These are phyloP conservation scores for cattle (Bos taurus) DNA, from an alignment of 2,113 vertebrate species.

Conservation along the genomic window ARS-UCD2.0 NC_037328.1:126382501-126383000, in stretches of 20 bases:
- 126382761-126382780: background rate
- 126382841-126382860: background rate
- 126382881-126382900: background rate
- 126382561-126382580: slow-evolving; percentile 89
- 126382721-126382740: background rate
- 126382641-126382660: slow-evolving; percentile 74
- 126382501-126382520: background rate
- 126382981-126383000: background rate
- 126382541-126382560: background rate
- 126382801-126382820: background rate
- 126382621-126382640: slow-evolving; percentile 90
- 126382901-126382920: background rate
- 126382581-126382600: slow-evolving; percentile 93
- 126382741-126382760: background rate
- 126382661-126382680: slow-evolving; percentile 56
- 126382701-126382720: slow-evolving; percentile 35
- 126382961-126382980: slow-evolving; percentile 24
- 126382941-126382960: background rate
- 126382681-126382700: slow-evolving; percentile 36
- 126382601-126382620: slow-evolving; percentile 93
- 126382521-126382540: background rate
- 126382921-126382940: background rate
- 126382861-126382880: background rate
- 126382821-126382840: background rate
- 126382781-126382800: background rate